Evolutionary conservation across 2,113 vertebrate genomes (phyloP).

Genomic region (Forbesichthys papilliferus): DNA sequence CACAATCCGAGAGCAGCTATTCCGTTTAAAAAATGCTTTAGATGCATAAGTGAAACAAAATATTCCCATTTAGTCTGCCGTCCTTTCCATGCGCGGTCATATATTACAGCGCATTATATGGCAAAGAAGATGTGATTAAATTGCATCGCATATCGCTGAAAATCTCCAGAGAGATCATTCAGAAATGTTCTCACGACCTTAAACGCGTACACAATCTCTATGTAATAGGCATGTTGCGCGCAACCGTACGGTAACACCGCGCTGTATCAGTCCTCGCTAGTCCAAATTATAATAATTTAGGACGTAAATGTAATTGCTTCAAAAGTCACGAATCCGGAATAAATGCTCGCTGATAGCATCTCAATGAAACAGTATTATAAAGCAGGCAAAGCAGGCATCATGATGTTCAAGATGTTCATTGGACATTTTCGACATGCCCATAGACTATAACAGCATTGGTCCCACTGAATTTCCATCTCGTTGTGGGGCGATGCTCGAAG

Average conservation of each 20-base stretch:
- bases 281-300: not conserved
- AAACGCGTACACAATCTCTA: constrained; percentile 15
- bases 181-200: constrained; percentile 8
- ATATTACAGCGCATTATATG: too few relatives aligned
- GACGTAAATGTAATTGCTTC: not conserved
- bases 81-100: too few relatives aligned
- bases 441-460: not conserved
- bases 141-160: not conserved
- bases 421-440: too few relatives aligned
- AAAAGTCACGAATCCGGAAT: not conserved
- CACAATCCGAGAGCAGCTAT: constrained; percentile 5
- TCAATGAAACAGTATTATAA: too few relatives aligned
- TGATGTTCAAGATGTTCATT: too few relatives aligned
- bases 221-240: constrained; percentile 3
- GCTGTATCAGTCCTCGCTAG: not conserved
- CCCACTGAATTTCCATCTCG: not conserved
- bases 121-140: too few relatives aligned
- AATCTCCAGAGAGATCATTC: not conserved
- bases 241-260: not conserved
- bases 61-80: not conserved
- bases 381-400: too few relatives aligned
- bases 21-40: constrained; percentile 11
- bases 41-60: not conserved
- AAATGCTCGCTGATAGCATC: too few relatives aligned
- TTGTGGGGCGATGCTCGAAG: not conserved